Evolutionary conservation across 2,888 invertebrate species (phyloP).

Genomic region (Eupithecia insigniata): DNA sequence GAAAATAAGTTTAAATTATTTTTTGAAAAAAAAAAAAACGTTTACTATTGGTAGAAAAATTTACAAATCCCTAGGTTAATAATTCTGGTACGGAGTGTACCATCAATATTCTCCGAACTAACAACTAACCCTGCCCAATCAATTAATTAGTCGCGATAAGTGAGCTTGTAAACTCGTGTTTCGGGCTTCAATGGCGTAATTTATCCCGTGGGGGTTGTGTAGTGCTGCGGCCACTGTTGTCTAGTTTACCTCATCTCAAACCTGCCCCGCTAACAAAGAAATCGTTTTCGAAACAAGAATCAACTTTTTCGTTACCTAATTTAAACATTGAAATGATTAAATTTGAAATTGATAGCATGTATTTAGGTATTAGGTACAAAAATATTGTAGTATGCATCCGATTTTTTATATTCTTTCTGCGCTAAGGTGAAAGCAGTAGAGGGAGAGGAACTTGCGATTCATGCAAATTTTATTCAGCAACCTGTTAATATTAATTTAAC

Average conservation of each 20-base stretch:
- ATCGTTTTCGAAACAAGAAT: background rate
- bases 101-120: background rate
- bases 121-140: constrained; percentile 6
- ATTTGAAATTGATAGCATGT: too few relatives aligned
- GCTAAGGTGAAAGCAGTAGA: too few relatives aligned
- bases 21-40: background rate
- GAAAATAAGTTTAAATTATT: too few relatives aligned
- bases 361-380: too few relatives aligned
- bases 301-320: too few relatives aligned
- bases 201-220: background rate
- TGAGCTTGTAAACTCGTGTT: constrained; percentile 7
- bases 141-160: constrained; percentile 13
- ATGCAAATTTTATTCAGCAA: too few relatives aligned
- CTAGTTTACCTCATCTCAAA: background rate
- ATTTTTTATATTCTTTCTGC: too few relatives aligned
- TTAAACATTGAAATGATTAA: too few relatives aligned
- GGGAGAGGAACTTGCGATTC: too few relatives aligned
- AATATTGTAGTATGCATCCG: too few relatives aligned
- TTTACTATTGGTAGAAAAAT: too few relatives aligned
- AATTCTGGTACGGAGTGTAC: background rate
- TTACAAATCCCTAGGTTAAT: background rate
- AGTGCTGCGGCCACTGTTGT: background rate
- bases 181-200: constrained; percentile 9
- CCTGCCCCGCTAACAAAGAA: background rate
- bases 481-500: too few relatives aligned